Conservation (phyloP, 2,888 invertebrate genomes). For the Drymonia ruficornis region DNA sequence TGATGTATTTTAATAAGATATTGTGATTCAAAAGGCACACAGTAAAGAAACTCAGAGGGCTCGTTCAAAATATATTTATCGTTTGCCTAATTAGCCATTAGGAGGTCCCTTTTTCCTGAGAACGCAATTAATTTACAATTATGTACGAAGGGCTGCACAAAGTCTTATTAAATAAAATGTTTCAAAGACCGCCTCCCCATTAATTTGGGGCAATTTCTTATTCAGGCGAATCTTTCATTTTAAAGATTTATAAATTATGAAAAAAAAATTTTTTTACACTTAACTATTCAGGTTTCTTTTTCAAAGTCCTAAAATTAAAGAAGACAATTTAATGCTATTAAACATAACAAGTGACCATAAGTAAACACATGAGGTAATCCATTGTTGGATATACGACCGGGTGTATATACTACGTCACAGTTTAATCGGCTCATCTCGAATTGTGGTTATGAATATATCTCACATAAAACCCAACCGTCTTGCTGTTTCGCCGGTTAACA, state of each 20-base stretch:
- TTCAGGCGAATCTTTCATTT: conserved; percentile 56
- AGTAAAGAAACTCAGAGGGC: conserved; percentile 38
- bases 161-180: conserved; percentile 78
- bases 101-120: conserved; percentile 63
- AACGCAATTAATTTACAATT: conserved; percentile 80
- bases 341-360: too few relatives aligned
- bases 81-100: conserved; percentile 71
- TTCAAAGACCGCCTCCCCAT: conserved; percentile 61
- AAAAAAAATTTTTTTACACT: background rate
- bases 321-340: too few relatives aligned
- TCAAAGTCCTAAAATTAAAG: too few relatives aligned
- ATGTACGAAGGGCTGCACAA: conserved; percentile 73
- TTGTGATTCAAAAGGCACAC: conserved; percentile 36
- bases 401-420: too few relatives aligned
- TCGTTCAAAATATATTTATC: conserved; percentile 68
- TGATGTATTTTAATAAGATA: conserved; percentile 28
- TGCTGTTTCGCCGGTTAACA: background rate
- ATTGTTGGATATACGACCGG: too few relatives aligned
- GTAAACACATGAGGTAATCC: too few relatives aligned
- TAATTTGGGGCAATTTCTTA: conserved; percentile 66
- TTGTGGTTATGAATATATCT: conserved; percentile 14
- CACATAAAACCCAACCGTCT: conserved; percentile 20
- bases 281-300: background rate
- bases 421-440: background rate
- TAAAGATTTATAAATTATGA: conserved; percentile 39